phyloP scores from a whole-genome alignment of 2,797 vertebrate species.

The Coilia nasus region DNA sequence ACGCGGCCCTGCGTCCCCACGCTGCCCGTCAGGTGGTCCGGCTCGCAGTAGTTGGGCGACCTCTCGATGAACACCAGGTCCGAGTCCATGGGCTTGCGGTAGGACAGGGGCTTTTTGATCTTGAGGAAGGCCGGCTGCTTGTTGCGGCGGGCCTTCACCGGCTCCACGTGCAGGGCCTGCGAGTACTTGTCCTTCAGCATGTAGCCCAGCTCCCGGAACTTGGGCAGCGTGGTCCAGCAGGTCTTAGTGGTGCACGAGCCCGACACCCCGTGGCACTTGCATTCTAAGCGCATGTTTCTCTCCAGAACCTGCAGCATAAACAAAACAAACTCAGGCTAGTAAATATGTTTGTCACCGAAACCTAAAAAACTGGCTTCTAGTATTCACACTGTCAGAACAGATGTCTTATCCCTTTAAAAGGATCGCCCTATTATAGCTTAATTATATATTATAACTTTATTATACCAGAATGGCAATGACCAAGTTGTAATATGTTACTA shows the following conservation, averaged over 20 bases:
- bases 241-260: conserved; percentile 98
- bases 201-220: conserved; percentile 95
- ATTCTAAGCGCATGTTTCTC: conserved; percentile 95
- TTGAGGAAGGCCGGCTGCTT: conserved; percentile 96
- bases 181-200: conserved; percentile 96
- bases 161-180: conserved; percentile 91
- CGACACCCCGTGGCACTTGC: conserved; percentile 96
- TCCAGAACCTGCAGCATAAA: conserved; percentile 83
- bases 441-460: no score
- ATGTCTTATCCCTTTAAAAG: no score
- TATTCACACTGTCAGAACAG: not conserved
- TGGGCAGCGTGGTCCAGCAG: conserved; percentile 97
- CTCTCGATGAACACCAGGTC: conserved; percentile 97
- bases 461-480: no score
- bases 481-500: no score
- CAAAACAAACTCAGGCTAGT: conserved; percentile 48
- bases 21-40: conserved; percentile 88
- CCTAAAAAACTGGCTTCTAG: not conserved
- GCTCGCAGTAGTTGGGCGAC: conserved; percentile 97
- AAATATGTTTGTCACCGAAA: conserved; percentile 43
- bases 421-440: no score
- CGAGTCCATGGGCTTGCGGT: conserved; percentile 95
- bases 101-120: conserved; percentile 93
- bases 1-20: conserved; percentile 93
- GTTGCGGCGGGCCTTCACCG: conserved; percentile 91